A percentile compares a stretch with the other conserved stretches of the same genome.
These are phyloP conservation scores for Dorcus hopei DNA, from an alignment of 2,888 invertebrate genomes.

Conservation along the genomic window DNA sequence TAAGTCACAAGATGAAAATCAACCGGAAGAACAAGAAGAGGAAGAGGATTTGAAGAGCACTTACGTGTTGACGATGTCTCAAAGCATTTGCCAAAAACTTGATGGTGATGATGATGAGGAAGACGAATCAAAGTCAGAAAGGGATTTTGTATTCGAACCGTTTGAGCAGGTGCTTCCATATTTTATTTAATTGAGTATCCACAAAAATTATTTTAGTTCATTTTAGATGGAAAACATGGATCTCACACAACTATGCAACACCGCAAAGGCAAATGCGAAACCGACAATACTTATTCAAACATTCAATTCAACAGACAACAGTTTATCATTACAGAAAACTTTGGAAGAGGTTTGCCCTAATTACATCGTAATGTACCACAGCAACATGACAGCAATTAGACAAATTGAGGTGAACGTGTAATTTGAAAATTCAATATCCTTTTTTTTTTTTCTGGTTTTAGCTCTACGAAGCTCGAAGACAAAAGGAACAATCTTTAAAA, in stretches of 20 bases:
- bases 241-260: constrained; percentile 58
- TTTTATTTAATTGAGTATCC: background rate
- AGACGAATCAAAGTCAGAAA: constrained; percentile 9
- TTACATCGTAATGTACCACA: constrained; percentile 87
- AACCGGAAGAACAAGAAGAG: constrained; percentile 43
- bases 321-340: constrained; percentile 68
- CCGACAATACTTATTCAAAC: constrained; percentile 75
- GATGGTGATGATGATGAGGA: constrained; percentile 26
- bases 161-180: constrained; percentile 57
- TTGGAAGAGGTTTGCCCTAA: constrained; percentile 69
- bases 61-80: constrained; percentile 70
- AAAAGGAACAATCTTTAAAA: constrained; percentile 56
- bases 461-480: constrained; percentile 67
- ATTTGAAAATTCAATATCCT: constrained; percentile 2
- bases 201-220: background rate
- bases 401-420: constrained; percentile 72
- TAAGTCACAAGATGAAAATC: constrained; percentile 27
- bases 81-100: constrained; percentile 37
- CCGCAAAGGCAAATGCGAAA: constrained; percentile 45
- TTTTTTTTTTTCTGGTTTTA: constrained; percentile 35
- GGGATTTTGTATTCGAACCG: constrained; percentile 56
- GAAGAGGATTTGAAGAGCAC: constrained; percentile 56
- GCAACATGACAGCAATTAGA: constrained; percentile 81
- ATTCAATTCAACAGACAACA: constrained; percentile 70
- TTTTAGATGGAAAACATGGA: constrained; percentile 66